These are phyloP conservation scores for Scotopteryx bipunctaria DNA, from an alignment of 2,888 invertebrate genomes.

Conservation along the genomic window DNA sequence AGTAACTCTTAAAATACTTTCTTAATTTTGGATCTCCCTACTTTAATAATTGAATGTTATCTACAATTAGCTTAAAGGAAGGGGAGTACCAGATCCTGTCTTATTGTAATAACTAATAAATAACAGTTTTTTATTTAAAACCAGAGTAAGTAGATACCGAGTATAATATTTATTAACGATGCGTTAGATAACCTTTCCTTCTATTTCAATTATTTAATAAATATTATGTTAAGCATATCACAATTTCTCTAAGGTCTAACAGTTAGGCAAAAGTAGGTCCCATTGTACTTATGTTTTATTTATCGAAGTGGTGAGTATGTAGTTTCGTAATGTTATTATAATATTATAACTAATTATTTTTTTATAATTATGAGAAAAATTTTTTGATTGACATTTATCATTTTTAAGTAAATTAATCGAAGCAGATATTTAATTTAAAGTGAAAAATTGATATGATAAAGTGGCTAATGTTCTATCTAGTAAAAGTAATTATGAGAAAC, in stretches of 20 bases:
- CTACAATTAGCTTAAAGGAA: constrained; percentile 6
- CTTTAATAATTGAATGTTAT: not conserved
- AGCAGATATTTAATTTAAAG: constrained; percentile 2
- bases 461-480: constrained; percentile 13
- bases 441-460: constrained; percentile 17
- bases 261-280: constrained; percentile 70
- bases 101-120: constrained; percentile 7
- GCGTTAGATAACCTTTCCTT: constrained; percentile 18
- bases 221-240: constrained; percentile 54
- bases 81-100: constrained; percentile 10
- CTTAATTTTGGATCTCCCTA: constrained; percentile 4
- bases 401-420: constrained; percentile 1
- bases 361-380: not conserved
- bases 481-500: constrained; percentile 13
- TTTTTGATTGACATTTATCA: not conserved
- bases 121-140: not conserved
- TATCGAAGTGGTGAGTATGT: constrained; percentile 44
- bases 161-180: constrained; percentile 21
- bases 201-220: constrained; percentile 32
- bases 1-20: not conserved
- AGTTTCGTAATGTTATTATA: not conserved
- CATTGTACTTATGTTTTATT: constrained; percentile 58
- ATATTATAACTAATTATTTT: not conserved
- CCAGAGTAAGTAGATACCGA: not conserved
- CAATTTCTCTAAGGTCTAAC: constrained; percentile 58